Evolutionary conservation across 1,140 invertebrate genomes (phyloP), one percentile per base, ranked within the genome.

Genomic region (Cyclargus thomasi): DNA sequence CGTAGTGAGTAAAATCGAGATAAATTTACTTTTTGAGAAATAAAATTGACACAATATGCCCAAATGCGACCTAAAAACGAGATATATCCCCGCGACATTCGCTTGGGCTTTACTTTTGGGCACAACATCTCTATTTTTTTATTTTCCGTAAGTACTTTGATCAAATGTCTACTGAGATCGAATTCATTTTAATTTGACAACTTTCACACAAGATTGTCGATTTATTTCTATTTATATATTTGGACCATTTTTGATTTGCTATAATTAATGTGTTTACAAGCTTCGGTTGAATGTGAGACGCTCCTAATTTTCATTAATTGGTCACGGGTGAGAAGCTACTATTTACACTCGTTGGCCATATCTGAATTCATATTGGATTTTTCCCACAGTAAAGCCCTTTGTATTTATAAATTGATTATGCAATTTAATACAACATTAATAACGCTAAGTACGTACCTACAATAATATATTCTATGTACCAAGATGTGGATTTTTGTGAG

Each of bases 31-130:
- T 91, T 90, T 90, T 86, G 81, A 85, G 83, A 90, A 88, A 82
- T 85, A 85, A 85, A 88, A 89, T 86, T 88, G 82, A 86, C 81
- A 90, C 93, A 95, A 93, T 93, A 97, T 97, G 96, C 95, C 96
- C 93, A 96, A 95, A 95, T 97, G 96, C 93, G 96, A 97, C 93
- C 94, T 96, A 83, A 97, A 95, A 91, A 97, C 96, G 85, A 95
- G 95, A 92, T 97, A 96, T 92, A 95, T 99, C 92, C 98, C 98
- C 90, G 97, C 97, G 83, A 96, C 96, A 82, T 96, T 98, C 92
- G 98, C 98, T 82, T 99, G 98, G 98, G 94, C 95, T 71, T 92
- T 99, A 80, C 93, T 99, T 74, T 92, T 99, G 79, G 94, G 94
- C 80, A 96, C 97, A 73, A 98, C 97, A 74, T 94, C 94, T 79